phyloP scores from a whole-genome alignment of 2,888 invertebrate species.

The Yponomeuta sedellus region DNA sequence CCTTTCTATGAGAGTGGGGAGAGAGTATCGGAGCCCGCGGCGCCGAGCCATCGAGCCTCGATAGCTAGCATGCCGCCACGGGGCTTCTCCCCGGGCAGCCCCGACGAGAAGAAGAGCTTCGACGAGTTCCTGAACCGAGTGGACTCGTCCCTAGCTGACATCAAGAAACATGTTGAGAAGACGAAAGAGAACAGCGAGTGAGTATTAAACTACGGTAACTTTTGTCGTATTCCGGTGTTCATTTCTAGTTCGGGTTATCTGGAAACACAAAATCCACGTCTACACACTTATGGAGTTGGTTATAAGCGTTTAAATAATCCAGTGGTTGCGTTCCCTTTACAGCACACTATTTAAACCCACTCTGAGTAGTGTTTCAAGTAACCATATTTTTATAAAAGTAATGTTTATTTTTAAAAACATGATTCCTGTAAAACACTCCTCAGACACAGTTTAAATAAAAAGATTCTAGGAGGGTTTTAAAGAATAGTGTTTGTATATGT shows the following conservation, averaged over 20 bases:
- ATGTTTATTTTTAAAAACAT: no score
- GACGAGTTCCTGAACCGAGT: slow-evolving; percentile 89
- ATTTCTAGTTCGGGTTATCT: neutral
- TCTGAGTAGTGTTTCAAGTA: no score
- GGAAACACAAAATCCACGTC: neutral
- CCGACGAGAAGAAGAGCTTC: slow-evolving; percentile 84
- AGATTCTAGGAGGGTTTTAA: no score
- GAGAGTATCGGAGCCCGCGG: slow-evolving; percentile 58
- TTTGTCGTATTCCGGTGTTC: neutral
- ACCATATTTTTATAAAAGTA: no score
- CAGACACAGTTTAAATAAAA: no score
- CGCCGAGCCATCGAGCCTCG: slow-evolving; percentile 74
- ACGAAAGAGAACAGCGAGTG: slow-evolving; percentile 89
- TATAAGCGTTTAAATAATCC: neutral
- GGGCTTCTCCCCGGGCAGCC: slow-evolving; percentile 76
- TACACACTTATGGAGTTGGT: neutral
- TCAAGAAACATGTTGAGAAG: slow-evolving; percentile 88
- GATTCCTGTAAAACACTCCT: no score
- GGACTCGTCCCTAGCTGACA: slow-evolving; percentile 88
- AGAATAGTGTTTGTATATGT: no score
- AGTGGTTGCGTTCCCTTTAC: no score
- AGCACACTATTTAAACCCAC: no score
- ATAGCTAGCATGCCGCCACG: slow-evolving; percentile 71
- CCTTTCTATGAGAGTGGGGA: slow-evolving; percentile 77
- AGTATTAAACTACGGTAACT: slow-evolving; percentile 55